Base-by-base conservation (phyloP, 1,140 invertebrate genomes). In the Eueides isabella region DNA sequence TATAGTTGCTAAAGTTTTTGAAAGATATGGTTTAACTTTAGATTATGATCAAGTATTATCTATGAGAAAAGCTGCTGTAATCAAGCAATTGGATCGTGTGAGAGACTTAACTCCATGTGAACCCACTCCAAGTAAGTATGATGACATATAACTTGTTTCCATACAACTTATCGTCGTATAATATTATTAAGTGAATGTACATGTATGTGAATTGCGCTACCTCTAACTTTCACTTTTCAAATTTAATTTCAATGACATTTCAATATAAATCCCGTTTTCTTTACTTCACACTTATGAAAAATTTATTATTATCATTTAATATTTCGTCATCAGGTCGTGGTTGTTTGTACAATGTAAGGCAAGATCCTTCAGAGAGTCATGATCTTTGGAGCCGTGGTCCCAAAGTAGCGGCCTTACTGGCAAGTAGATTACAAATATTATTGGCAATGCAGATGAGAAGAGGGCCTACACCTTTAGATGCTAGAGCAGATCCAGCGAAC, bases 341-440 rank as follows among this genome's bases (percentile, higher is more conserved):
- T 28, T 80, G 79, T 31, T 80, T 92, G 12, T 92, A 83, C 73
- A 91, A 92, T 67, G 80, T 92, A 9, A 81, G 78, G 11, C 80
- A 80, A 67, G 90, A 92, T 75, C 90, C 90, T 6, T 71, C 81
- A 2, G 90, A 92, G 65, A 84, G 84, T 30, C 87, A 89, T 61
- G 83, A 92, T 35, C 75, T 92, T 28, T 92, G 90, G 90, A 19
- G 70, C 12, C 71, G 76, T 9, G 89, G 85, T 4, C 81, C 78
- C 5, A 85, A 82, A 65, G 87, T 93, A 41, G 83, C 85, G 1
- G 69, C 70, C 5, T 28, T 87, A n/a, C 70, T 93, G 7, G 84
- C 80, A 16, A 86, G 76, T 16, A 80, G 87, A 63, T 74, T 93
- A 5, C 76, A 85, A 11, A 77, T 63, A n/a, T 65, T 91, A 14